These are phyloP conservation scores for Atrichornis clamosus DNA, from an alignment of 2,113 vertebrate genomes.

Conservation along the genomic window DNA sequence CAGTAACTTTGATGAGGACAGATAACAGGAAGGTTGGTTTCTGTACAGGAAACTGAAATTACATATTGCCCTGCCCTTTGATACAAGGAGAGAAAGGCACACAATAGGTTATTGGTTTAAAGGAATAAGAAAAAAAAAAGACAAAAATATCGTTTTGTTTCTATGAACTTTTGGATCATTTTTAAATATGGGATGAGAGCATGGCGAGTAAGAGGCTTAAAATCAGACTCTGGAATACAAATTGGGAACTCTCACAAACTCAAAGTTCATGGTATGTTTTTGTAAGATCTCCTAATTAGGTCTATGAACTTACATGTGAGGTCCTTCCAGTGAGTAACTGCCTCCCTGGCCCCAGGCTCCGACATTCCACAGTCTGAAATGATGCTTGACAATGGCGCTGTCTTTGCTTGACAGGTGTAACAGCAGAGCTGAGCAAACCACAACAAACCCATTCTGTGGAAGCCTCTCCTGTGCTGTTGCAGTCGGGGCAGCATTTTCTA, in stretches of 20 bases:
- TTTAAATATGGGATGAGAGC: not conserved
- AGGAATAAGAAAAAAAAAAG: not conserved
- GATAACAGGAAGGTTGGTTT: not conserved
- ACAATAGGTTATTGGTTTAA: not conserved
- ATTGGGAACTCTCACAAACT: not conserved
- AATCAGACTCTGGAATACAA: not conserved
- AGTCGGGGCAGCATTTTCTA: not conserved
- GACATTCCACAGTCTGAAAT: not conserved
- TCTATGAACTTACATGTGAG: not conserved
- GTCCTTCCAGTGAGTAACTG: not conserved
- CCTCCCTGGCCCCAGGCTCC: not conserved
- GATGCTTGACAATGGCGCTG: not conserved
- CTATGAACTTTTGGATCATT: not conserved
- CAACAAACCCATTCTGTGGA: not conserved
- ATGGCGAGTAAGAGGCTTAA: not conserved
- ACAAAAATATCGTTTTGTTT: not conserved
- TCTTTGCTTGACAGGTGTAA: not conserved
- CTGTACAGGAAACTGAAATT: not conserved
- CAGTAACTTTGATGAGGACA: not conserved
- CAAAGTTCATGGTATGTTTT: not conserved
- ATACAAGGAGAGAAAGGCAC: not conserved
- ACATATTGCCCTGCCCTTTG: not conserved
- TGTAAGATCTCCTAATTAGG: not conserved
- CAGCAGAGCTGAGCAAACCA: not conserved
- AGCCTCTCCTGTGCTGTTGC: not conserved